Evolutionary conservation across 2,797 vertebrate species (phyloP).

Genomic region (Phoxinus dragarum): DNA sequence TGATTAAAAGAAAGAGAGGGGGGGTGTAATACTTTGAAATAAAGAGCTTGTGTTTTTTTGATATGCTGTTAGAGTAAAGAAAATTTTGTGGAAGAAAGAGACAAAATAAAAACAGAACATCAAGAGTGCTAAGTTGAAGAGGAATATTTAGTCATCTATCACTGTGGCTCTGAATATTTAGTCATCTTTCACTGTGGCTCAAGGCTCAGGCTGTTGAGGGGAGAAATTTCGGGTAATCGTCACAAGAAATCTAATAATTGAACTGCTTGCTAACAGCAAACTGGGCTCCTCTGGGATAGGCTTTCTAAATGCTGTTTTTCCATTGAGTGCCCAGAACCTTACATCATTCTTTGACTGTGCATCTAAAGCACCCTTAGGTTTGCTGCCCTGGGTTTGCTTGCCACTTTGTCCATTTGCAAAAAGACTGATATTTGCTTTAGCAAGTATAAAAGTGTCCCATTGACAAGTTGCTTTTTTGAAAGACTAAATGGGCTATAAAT

Average conservation of each 20-base stretch:
- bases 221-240: conserved; percentile 68
- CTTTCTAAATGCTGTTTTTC: conserved; percentile 73
- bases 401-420: conserved; percentile 54
- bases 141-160: conserved; percentile 60
- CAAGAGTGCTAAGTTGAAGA: conserved; percentile 3
- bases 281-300: conserved; percentile 70
- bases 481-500: not conserved
- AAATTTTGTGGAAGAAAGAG: conserved; percentile 9
- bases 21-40: conserved; percentile 34
- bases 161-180: conserved; percentile 54
- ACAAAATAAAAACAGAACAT: conserved; percentile 5
- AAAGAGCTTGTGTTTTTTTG: conserved; percentile 27
- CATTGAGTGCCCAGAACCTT: conserved; percentile 69
- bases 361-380: conserved; percentile 65
- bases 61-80: not conserved
- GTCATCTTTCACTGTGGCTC: conserved; percentile 59
- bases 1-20: conserved; percentile 75
- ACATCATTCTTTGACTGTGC: conserved; percentile 77
- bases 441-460: not conserved
- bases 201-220: conserved; percentile 55
- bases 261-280: conserved; percentile 68
- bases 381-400: conserved; percentile 64
- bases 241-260: conserved; percentile 72
- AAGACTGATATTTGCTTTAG: conserved; percentile 52
- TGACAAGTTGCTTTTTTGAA: not conserved